Evolutionary conservation across 2,888 invertebrate species (phyloP).

Genomic region (Phengaris alcon): DNA sequence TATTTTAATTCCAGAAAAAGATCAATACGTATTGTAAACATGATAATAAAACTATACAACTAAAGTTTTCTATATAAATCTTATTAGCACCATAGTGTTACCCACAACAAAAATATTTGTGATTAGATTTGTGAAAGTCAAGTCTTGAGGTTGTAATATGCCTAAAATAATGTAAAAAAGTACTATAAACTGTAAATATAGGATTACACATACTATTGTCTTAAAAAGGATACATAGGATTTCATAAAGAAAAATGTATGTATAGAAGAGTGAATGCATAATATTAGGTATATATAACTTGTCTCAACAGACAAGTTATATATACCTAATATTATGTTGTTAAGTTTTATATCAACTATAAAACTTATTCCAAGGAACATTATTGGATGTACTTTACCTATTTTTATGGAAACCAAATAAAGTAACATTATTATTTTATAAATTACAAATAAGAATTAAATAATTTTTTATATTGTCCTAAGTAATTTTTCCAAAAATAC

Average conservation of each 20-base stretch:
- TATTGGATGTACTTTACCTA: constrained; percentile 3
- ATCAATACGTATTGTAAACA: not conserved
- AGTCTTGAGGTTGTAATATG: not conserved
- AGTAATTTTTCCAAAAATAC: not conserved
- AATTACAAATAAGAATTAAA: not conserved
- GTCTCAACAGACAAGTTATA: too few species aligned
- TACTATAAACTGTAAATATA: too few species aligned
- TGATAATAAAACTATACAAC: constrained; percentile 8
- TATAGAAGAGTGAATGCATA: not conserved
- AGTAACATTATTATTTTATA: not conserved
- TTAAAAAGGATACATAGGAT: not conserved
- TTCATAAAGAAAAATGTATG: not conserved
- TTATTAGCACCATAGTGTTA: constrained; percentile 15
- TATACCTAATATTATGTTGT: too few species aligned
- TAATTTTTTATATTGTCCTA: too few species aligned
- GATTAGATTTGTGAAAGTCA: constrained; percentile 5
- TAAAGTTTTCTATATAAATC: not conserved
- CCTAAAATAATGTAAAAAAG: not conserved
- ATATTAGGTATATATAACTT: not conserved
- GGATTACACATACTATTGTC: too few species aligned
- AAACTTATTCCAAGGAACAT: constrained; percentile 15
- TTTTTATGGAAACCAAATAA: not conserved
- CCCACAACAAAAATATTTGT: constrained; percentile 11
- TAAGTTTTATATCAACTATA: too few species aligned
- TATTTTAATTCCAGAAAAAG: constrained; percentile 4